Evolutionary conservation across 1,140 invertebrate species (phyloP), one percentile per base, ranked within the genome.

Genomic region (Drosophila pruinosa): DNA sequence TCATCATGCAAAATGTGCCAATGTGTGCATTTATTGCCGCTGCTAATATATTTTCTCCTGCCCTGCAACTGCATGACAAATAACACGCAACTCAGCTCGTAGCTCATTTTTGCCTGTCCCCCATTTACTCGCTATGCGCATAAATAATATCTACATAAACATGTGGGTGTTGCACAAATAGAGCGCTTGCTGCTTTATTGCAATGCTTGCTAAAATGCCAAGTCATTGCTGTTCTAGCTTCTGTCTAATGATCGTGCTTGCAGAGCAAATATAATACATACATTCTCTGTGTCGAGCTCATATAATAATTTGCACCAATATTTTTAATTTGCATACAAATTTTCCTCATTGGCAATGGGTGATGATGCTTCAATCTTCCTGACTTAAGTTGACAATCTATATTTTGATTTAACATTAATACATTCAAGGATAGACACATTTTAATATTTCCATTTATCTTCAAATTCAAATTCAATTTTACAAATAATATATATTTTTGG

Each of bases 11-110:
- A 50, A 75, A 71, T 62, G 72, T 67, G 72, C 64, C 63, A 75
- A 72, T 83, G 75, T 72, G 72, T 70, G 65, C 45, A 83, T 62
- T 67, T 75, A 83, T 85, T 83, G 79, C 79, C 80, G 76, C 63
- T 67, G 72, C 81, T 81, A 86, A 85, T 85, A 81, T 86, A 69
- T 39, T 61, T 43, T 36, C 50, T 28, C 50, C 19, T 36, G 14
- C 24, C 38, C 24, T 17, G 24, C 63, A 17, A 48, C 28, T 43
- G 19, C 57, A 63, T 28, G 15, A 31, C 53, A 56, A 56, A 38
- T 56, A 41, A 56, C 22, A 56, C 34, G 31, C 28, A n/a, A 53
- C 24, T 1, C 12, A 17, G 2, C 24, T 8, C 15, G n/a, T n/a
- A n/a, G n/a, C n/a, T n/a, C n/a, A n/a, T n/a, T 50, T 50, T 8